Evolutionary conservation across 2,888 invertebrate genomes (phyloP), one percentile per base, ranked within the genome.

Genomic region (Polydrusus tereticollis): DNA sequence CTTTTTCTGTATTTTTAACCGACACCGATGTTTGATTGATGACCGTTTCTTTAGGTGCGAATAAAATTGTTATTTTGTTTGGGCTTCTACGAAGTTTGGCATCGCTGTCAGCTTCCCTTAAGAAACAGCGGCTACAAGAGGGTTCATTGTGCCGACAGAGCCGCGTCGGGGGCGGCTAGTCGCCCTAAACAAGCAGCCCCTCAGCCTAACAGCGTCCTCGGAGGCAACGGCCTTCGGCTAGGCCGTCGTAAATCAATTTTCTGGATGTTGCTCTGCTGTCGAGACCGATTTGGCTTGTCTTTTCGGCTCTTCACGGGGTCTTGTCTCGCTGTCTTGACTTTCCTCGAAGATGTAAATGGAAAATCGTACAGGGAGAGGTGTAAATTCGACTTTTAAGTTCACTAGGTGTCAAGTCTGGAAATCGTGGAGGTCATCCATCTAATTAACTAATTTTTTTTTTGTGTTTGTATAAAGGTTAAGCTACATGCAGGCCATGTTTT

Each of bases 191-290:
- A 64, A 64, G 63, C 63, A 38, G 52, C 23, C 62, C 62, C 47
- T 47, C 26, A 18, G 62, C 62, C 62, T 47, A 47, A 62, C 45
- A 43, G 29, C 65, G 55, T 38, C 64, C 43, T 57, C 47, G 68
- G 38, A 38, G 68, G 59, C 68, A 68, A 59, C 52, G 68, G 68
- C 68, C 68, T 68, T 68, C 59, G 68, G 68, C 59, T 68, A 68
- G 59, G 68, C 68, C 58, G 20, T 47, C 26, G 68, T 68, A 68
- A 68, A 68, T 68, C 68, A 68, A 68, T 68, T 68, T 60, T 41
- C 20, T 50, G 68, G 60, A 59, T 63, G 62, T 50, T 64, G 63
- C 50, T 55, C 29, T 26, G 52, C 29, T 55, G 52, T 55, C 52
- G 52, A 18, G 29, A 55, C 52, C 1, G 29, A 55, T 55, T 55